phyloP scores from a whole-genome alignment of 2,113 vertebrate genomes.

The Zapus hudsonius region DNA sequence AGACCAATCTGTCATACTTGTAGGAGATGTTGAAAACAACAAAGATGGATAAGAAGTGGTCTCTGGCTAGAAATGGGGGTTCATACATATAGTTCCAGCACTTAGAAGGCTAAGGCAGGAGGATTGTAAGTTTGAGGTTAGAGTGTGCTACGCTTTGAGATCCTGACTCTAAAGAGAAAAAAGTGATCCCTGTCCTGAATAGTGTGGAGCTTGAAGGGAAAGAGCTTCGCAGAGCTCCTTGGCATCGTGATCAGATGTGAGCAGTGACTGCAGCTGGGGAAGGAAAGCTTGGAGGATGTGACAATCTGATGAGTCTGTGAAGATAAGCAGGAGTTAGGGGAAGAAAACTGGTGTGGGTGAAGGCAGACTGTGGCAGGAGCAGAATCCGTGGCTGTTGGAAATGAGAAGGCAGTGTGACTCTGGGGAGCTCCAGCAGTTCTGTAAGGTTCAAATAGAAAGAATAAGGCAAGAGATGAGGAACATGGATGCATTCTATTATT shows the following conservation, averaged over 20 bases:
- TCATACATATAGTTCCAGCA: background rate
- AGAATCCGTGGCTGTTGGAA: background rate
- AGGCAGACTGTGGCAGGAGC: background rate
- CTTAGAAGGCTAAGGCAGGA: background rate
- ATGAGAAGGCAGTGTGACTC: background rate
- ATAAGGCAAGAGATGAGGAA: background rate
- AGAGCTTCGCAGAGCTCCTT: background rate
- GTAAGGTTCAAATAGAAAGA: background rate
- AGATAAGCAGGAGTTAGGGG: background rate
- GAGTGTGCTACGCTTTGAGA: background rate
- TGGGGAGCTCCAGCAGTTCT: background rate
- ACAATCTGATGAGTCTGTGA: background rate
- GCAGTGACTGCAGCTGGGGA: background rate
- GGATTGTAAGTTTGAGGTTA: background rate
- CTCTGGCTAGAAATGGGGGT: background rate
- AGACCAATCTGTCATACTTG: background rate
- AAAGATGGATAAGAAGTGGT: background rate
- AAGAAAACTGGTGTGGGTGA: background rate
- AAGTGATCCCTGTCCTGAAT: background rate
- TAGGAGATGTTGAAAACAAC: background rate
- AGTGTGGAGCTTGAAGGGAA: background rate
- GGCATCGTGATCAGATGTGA: background rate
- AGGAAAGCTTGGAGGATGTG: background rate
- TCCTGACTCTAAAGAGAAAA: background rate
- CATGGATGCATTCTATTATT: background rate